These are phyloP conservation scores for Chlamydotis undulata DNA, from an alignment of 2,113 vertebrate species.

Conservation along the genomic window DNA sequence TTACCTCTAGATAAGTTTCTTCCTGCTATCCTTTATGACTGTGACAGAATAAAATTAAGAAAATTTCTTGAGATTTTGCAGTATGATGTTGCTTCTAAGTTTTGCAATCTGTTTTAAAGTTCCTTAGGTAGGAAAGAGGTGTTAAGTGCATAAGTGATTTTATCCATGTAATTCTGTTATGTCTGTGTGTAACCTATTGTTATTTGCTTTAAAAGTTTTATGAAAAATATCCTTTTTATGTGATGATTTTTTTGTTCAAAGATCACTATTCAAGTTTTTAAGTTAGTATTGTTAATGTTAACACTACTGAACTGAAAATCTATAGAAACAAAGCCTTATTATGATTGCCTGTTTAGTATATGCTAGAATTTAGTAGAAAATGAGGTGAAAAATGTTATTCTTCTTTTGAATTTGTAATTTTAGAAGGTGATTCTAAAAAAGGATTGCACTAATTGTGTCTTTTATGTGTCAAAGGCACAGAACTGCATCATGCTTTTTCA, in stretches of 20 bases:
- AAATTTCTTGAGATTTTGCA: neutral
- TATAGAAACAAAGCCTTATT: neutral
- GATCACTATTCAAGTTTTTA: neutral
- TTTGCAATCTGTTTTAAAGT: neutral
- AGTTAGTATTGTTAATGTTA: neutral
- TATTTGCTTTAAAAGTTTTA: neutral
- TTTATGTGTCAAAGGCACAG: neutral
- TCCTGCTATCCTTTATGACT: neutral
- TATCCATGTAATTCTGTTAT: neutral
- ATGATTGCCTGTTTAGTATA: neutral
- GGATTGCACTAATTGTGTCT: neutral
- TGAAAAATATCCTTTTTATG: neutral
- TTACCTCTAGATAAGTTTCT: neutral
- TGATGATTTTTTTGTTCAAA: neutral
- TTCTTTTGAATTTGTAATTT: neutral
- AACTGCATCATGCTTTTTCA: neutral
- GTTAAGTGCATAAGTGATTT: neutral
- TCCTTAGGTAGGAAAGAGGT: neutral
- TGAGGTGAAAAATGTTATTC: rapidly evolving
- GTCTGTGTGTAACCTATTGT: neutral
- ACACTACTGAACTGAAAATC: neutral
- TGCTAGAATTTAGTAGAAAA: neutral
- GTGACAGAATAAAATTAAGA: neutral
- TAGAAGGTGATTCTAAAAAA: neutral
- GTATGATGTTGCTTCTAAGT: neutral